These are phyloP conservation scores for Apis cerana DNA, from an alignment of 1,140 invertebrate genomes.

Conservation along the genomic window DNA sequence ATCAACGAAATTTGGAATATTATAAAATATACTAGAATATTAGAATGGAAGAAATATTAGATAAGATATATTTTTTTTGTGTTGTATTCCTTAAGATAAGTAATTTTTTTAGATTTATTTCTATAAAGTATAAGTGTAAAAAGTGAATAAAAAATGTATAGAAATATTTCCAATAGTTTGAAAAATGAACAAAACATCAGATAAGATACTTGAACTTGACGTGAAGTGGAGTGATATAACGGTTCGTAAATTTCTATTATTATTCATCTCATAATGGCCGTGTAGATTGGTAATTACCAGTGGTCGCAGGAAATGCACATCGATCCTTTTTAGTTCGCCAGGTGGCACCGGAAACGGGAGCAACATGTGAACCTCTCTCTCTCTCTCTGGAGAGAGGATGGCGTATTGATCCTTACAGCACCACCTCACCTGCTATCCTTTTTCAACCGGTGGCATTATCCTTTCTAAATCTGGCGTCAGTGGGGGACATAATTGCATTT, in stretches of 20 bases:
- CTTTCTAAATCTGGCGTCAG: conserved; percentile 34
- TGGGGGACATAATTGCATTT: conserved; percentile 24
- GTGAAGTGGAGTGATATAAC: no score
- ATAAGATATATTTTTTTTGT: no score
- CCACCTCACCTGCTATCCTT: conserved; percentile 42
- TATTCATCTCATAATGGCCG: background rate
- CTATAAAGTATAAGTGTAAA: no score
- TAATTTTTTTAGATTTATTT: no score
- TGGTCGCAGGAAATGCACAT: conserved; percentile 1
- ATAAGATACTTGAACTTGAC: no score
- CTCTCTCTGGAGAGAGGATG: conserved; percentile 23
- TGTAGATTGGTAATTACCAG: background rate
- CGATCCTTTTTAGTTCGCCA: conserved; percentile 26
- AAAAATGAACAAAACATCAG: no score
- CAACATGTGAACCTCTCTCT: conserved; percentile 46
- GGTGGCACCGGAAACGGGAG: conserved; percentile 49
- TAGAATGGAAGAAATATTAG: no score
- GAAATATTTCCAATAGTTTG: no score
- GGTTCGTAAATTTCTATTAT: background rate
- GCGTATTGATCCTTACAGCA: conserved; percentile 50
- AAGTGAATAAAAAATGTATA: no score
- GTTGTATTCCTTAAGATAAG: no score
- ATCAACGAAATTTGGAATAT: no score
- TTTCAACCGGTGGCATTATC: conserved; percentile 37
- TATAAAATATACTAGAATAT: no score